phyloP scores from a whole-genome alignment of 2,888 invertebrate genomes.

The Eudemis profundana region DNA sequence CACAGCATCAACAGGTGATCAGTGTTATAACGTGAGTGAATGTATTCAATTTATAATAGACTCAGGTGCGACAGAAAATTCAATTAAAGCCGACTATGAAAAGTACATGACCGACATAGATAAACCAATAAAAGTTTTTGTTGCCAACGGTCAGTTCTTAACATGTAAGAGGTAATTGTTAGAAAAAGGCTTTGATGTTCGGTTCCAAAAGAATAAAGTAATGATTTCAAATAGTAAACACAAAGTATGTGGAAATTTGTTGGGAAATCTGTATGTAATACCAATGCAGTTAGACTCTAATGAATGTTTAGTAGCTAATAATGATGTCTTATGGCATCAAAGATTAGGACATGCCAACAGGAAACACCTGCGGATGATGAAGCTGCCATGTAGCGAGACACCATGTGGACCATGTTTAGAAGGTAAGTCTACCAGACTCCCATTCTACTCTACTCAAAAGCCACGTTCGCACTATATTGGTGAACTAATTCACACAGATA shows the following conservation, averaged over 20 bases:
- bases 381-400: background rate
- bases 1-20: too few relatives aligned
- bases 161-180: slow-evolving; percentile 3
- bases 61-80: background rate
- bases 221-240: background rate
- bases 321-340: slow-evolving; percentile 5
- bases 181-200: slow-evolving; percentile 3
- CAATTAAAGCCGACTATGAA: background rate
- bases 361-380: background rate
- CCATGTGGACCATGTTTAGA: too few relatives aligned
- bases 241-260: background rate
- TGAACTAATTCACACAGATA: too few relatives aligned
- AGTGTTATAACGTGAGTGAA: too few relatives aligned
- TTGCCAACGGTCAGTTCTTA: background rate
- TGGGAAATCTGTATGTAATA: slow-evolving; percentile 6
- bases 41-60: too few relatives aligned
- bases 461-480: background rate
- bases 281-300: background rate
- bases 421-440: background rate
- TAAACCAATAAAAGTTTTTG: background rate
- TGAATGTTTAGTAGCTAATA: background rate
- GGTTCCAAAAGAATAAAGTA: background rate
- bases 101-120: background rate
- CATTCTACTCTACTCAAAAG: background rate
- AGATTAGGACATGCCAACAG: background rate